phyloP scores from a whole-genome alignment of 2,888 invertebrate species.

The Punctoribates punctum region DNA sequence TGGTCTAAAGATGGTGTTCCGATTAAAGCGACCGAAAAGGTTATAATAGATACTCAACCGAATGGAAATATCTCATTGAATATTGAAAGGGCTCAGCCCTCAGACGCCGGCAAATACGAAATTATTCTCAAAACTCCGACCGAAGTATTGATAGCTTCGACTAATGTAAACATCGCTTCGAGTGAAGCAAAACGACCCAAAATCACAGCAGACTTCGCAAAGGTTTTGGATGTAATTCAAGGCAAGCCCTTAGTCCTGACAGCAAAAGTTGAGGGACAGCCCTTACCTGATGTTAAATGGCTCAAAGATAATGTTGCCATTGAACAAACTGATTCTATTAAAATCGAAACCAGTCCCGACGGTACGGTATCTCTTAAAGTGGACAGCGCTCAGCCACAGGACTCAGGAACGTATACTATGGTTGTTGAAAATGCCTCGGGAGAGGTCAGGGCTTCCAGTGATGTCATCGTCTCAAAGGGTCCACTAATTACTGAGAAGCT shows the following conservation, averaged over 20 bases:
- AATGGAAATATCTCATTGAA: conserved; percentile 71
- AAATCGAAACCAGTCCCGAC: conserved; percentile 63
- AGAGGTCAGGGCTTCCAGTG: conserved; percentile 53
- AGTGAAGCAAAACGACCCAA: conserved; percentile 5
- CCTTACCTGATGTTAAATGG: conserved; percentile 89
- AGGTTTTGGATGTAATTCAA: conserved; percentile 63
- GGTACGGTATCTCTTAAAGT: conserved; percentile 66
- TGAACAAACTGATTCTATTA: conserved; percentile 53
- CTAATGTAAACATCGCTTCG: conserved; percentile 2
- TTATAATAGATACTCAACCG: conserved; percentile 58
- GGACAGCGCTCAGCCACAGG: conserved; percentile 60
- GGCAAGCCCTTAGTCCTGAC: conserved; percentile 75
- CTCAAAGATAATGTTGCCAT: conserved; percentile 35
- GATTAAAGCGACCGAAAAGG: conserved; percentile 9
- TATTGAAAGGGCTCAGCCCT: conserved; percentile 57
- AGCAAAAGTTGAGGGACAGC: conserved; percentile 74
- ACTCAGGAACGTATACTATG: conserved; percentile 80
- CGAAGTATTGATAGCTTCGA: not conserved
- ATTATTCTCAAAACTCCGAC: conserved; percentile 55
- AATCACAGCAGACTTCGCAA: conserved; percentile 44
- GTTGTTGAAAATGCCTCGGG: conserved; percentile 71
- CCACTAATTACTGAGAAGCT: not conserved
- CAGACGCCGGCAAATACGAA: conserved; percentile 79
- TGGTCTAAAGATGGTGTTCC: conserved; percentile 38
- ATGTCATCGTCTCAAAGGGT: conserved; percentile 57